Conservation (phyloP, 2,113 vertebrate genomes). For the Lanius ludovicianus region DNA sequence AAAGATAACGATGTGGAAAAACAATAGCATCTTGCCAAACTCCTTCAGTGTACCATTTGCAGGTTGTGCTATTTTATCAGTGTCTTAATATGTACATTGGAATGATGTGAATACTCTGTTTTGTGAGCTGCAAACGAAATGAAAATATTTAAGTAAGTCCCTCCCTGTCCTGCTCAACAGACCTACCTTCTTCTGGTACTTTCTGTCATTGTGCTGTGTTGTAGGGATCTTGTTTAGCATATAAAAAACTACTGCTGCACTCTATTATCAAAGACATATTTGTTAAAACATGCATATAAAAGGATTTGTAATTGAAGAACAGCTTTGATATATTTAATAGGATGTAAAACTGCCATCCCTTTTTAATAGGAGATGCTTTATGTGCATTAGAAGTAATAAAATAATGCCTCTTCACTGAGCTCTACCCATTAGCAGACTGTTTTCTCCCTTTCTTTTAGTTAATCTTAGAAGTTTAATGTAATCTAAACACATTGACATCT, state of each 20-base stretch:
- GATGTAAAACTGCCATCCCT: slow-evolving; percentile 73
- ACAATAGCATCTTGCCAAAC: slow-evolving; percentile 22
- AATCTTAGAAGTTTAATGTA: slow-evolving; percentile 76
- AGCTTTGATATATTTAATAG: slow-evolving; percentile 80
- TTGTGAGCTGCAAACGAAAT: neutral
- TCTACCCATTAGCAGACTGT: slow-evolving; percentile 64
- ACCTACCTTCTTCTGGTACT: neutral
- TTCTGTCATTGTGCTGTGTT: neutral
- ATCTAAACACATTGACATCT: slow-evolving; percentile 72
- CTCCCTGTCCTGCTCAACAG: neutral
- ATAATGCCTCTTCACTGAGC: slow-evolving; percentile 71
- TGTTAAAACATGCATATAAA: slow-evolving; percentile 78
- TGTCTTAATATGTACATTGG: neutral
- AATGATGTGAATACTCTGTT: slow-evolving; percentile 10
- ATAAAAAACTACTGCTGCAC: slow-evolving; percentile 65
- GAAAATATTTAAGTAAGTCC: slow-evolving; percentile 25
- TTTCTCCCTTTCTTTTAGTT: slow-evolving; percentile 70
- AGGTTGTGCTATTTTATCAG: slow-evolving; percentile 14
- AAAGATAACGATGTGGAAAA: slow-evolving; percentile 41
- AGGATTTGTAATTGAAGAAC: slow-evolving; percentile 77
- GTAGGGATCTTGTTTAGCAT: slow-evolving; percentile 45
- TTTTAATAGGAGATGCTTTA: slow-evolving; percentile 78
- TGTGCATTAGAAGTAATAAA: slow-evolving; percentile 76
- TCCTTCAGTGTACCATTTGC: neutral
- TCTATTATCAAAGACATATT: slow-evolving; percentile 76